These are phyloP conservation scores for Clavelina lepadiformis DNA, from an alignment of 23 tunicate genomes.

Conservation along the genomic window DNA sequence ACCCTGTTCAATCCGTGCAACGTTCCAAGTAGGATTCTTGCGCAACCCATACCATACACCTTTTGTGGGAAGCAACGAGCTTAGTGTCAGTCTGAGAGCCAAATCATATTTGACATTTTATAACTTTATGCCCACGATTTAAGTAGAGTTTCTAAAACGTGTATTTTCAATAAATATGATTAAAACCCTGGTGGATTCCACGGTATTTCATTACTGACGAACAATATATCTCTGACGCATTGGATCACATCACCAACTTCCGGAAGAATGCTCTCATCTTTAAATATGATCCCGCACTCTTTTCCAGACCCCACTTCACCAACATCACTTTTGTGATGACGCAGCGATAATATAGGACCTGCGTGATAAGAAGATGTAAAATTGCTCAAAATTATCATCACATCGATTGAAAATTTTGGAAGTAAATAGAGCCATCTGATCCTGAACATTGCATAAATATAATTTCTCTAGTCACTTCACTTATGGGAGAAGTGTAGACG, in stretches of 20 bases:
- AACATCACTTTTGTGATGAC: constrained; percentile 4
- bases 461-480: background rate
- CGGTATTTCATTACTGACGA: background rate
- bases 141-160: no score
- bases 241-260: constrained; percentile 60
- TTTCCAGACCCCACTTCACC: constrained; percentile 18
- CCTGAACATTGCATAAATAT: background rate
- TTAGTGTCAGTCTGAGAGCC: no score
- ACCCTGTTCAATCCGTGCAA: no score
- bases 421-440: background rate
- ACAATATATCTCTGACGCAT: constrained; percentile 3
- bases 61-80: no score
- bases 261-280: constrained; percentile 4
- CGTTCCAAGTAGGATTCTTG: no score
- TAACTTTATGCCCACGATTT: no score
- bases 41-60: no score
- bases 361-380: background rate
- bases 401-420: no score
- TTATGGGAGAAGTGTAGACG: background rate
- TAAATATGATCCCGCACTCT: constrained; percentile 56
- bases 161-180: no score
- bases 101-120: no score
- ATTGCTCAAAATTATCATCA: background rate
- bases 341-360: constrained; percentile 52
- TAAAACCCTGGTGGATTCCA: constrained; percentile 89